Base-by-base conservation (phyloP, 2,888 invertebrate species). In the Neelides folsomi region DNA sequence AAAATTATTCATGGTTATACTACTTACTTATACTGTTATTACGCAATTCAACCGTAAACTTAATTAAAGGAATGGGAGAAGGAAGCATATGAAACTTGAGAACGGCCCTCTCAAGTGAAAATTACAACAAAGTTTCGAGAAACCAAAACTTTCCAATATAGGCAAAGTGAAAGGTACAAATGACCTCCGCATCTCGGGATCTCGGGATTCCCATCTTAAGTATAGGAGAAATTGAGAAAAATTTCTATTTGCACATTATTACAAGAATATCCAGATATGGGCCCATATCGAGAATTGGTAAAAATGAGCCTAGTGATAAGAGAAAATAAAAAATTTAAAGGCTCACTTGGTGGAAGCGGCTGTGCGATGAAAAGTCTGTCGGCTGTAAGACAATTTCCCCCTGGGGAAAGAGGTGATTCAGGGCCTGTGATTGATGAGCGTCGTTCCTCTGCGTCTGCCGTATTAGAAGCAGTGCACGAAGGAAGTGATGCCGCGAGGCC, bases 401-500 rank as follows among this genome's bases (percentile, higher is more conserved):
- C 59, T 10, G 64, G 64, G 27, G 58, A 57, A 1, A 59, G 54
- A 9, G 64, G 60, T 20, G 58, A 56, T 16, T 62, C 62, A 7
- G 60, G 52, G 13, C 56, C 59, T 9, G 53, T 55, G 20, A 58
- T 50, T 12, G 64, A 64, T 34, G 48, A 43, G 42, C 60, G 45
- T 44, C 64, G 55, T 36, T 61, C 58, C 37, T 59, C 59, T 4
- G 47, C 49, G 12, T 52, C 53, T 3, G 51, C 46, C 7, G 56
- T 42, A 12, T 47, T 46, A 43, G 52, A 51, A 4, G 51, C 47
- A 2, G 59, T 51, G 42, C 64, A 64, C 7, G 62, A 62, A 10
- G 64, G 64, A 46, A 64, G 53, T 13, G 64, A 64, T 1, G 58
- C 60, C 40, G 63, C 63, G 52, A 60, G 52, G 38, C 59, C 57